A percentile compares a stretch with the other conserved stretches of the same genome.
Evolutionary conservation across 2,888 invertebrate genomes (phyloP).

Genomic region (Leptinotarsa tumamoca): DNA sequence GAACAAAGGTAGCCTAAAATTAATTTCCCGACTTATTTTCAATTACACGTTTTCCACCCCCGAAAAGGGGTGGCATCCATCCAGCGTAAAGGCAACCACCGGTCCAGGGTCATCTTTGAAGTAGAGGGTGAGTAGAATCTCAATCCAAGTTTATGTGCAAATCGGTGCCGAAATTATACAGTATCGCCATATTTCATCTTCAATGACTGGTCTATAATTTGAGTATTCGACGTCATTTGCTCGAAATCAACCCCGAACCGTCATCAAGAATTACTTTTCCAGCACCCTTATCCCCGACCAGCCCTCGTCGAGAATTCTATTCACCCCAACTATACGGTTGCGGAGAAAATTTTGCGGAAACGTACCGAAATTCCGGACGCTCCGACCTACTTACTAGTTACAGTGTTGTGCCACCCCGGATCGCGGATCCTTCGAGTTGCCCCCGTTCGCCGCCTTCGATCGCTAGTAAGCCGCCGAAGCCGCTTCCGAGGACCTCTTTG

Average conservation of each 20-base stretch:
- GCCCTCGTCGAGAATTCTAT: slow-evolving; percentile 22
- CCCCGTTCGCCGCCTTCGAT: slow-evolving; percentile 28
- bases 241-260: neutral
- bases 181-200: neutral
- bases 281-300: slow-evolving; percentile 29
- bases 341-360: slow-evolving; percentile 32
- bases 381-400: slow-evolving; percentile 53
- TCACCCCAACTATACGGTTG: slow-evolving; percentile 16
- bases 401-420: slow-evolving; percentile 46
- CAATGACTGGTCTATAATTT: neutral
- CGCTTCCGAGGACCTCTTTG: slow-evolving; percentile 44
- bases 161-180: too few relatives aligned
- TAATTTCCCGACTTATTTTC: too few relatives aligned
- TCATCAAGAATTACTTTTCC: slow-evolving; percentile 24
- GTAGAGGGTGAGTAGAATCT: too few relatives aligned
- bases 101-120: too few relatives aligned
- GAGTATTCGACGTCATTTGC: neutral
- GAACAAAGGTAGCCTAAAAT: too few relatives aligned
- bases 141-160: too few relatives aligned
- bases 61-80: too few relatives aligned
- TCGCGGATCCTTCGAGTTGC: slow-evolving; percentile 33
- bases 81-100: too few relatives aligned
- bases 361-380: slow-evolving; percentile 47
- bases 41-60: too few relatives aligned
- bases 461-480: slow-evolving; percentile 44